These are phyloP conservation scores for Percopsis transmontana DNA, from an alignment of 2,113 vertebrate genomes.

Conservation along the genomic window DNA sequence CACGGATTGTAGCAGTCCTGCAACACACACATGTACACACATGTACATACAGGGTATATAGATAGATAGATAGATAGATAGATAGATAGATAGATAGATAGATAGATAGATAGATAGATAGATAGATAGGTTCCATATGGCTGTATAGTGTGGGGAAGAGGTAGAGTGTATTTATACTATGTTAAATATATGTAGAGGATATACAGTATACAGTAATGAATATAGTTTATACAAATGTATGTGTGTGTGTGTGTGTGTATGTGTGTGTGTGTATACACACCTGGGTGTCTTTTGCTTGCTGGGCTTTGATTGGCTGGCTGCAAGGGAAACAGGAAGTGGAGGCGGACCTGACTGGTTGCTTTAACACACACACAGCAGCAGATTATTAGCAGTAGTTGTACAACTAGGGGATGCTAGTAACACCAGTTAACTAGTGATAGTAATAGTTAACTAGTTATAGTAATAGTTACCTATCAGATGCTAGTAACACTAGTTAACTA, in stretches of 20 bases:
- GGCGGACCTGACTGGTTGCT: neutral
- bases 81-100: neutral
- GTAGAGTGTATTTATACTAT: neutral
- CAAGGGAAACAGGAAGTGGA: slow-evolving; percentile 24
- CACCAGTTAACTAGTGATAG: no score
- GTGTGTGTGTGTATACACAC: slow-evolving; percentile 32
- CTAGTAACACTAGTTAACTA: no score
- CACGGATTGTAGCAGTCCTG: neutral
- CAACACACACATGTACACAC: neutral
- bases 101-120: neutral
- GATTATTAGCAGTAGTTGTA: neutral
- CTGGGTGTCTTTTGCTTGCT: slow-evolving; percentile 63
- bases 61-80: neutral
- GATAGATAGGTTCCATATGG: neutral
- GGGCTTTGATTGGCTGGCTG: slow-evolving; percentile 18
- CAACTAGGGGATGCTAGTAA: no score
- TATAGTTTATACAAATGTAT: neutral
- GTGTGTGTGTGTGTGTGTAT: neutral
- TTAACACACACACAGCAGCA: neutral
- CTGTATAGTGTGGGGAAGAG: neutral
- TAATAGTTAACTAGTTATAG: no score
- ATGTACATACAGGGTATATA: neutral
- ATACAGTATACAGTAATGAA: neutral
- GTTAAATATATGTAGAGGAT: neutral
- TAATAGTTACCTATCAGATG: no score